Base-by-base conservation (phyloP, 2,888 invertebrate genomes). In the Gisinianus flammeolus region DNA sequence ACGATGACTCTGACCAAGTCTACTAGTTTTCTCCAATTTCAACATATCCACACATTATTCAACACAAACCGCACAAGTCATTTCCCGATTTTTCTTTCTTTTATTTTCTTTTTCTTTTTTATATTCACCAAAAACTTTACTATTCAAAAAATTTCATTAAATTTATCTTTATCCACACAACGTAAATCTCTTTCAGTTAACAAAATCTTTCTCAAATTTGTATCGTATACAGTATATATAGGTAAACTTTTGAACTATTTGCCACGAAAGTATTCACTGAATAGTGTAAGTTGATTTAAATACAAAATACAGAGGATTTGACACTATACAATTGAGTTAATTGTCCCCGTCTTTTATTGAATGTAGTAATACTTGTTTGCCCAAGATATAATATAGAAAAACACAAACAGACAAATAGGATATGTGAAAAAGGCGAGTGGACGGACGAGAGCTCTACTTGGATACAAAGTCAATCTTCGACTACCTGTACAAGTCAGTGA, bases 1-100 rank as follows among this genome's bases (percentile, higher is more conserved):
- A 44, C 44, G 12, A 44, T 22, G 19, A 64, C 64, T 64, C 24
- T 74, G 73, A 62, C 33, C 35, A 22, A 74, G 73, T 74, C 73
- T 58, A n/a, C 44, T 64, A 12, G 64, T 68, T 35, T 76, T 68
- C 33, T 76, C 76, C 58, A 76, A 33, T 69, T 62, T 76, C 69
- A 76, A 76, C 76, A 76, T 76, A 54, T 68, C 76, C 69, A 52
- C 54, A 56, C 22, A 28, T 19, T n/a, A 31, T 62, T 35, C 30
- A 72, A 31, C n/a, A 69, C 8, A 30, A 30, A 30, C n/a, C 30
- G 24, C 30, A 31, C 30, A 30, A 33, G 22, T 35, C 35, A 31
- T 19, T 33, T 35, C 19, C 6, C 6, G 12, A 8, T 35, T 35
- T 35, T 19, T 16, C 19, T 44, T 44, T 44, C 44, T 44, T 6